Base-by-base conservation (phyloP, 2,888 invertebrate genomes). In the Linnaemya vulpina region DNA sequence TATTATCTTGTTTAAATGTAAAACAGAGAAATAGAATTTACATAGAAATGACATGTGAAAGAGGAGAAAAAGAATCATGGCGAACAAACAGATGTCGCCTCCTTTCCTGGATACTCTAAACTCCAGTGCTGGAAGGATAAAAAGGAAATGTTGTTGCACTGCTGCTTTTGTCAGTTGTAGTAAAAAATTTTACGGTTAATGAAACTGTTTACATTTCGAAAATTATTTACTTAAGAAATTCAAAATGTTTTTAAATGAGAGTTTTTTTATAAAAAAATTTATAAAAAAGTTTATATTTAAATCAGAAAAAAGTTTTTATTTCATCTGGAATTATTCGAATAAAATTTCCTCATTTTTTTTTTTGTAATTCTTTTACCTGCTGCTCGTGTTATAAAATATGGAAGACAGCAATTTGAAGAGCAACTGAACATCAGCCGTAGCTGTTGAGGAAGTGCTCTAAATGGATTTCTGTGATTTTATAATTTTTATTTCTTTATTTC, bases 401-500 rank as follows among this genome's bases (percentile, higher is more conserved):
- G 4, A 63, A 9, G 8, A 43, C 43, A 43, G 15, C 22, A 63
- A 63, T 25, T 35, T 30, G 4, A 30, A 67, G n/a, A 17, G 13
- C 35, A 49, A 49, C 30, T 11, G 17, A 35, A 35, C 17, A 49
- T 46, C 3, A n/a, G 30, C n/a, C 1, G 3, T 30, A 67, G 49
- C 67, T 67, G 67, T 17, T 49, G 17, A 75, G 65, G 65, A 65
- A 55, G 43, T 51, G 38, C 22, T 43, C 63, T 65, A 65, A 76
- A 70, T 82, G 82, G 70, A 82, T 82, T 82, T 82, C 55, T 76
- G 62, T 68, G 38, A 75, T 74, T 8, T 70, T 43, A 3, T 1
- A 8, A n/a, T 22, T 20, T 68, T 40, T 10, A 10, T 30, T 46
- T 49, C n/a, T n/a, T n/a, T n/a, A n/a, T n/a, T n/a, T n/a, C n/a